Percentiles rank a stretch among this genome's conserved stretches.
Conservation (phyloP, 2,888 invertebrate species). For the Orchesella flavescens region DNA sequence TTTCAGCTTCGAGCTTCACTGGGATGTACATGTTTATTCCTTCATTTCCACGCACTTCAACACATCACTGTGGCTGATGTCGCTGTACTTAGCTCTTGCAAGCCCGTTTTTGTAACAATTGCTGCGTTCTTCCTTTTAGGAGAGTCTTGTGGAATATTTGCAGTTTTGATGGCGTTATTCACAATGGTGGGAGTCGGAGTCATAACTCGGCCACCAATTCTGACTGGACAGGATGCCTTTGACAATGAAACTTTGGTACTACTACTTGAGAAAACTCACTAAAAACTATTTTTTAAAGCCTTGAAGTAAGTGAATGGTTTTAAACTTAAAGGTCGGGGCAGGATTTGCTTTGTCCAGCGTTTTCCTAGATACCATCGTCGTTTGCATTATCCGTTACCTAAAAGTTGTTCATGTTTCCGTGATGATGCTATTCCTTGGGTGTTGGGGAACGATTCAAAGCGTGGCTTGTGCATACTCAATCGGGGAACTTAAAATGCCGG, state of each 20-base stretch:
- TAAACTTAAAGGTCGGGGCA: constrained; percentile 62
- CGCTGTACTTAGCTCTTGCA: constrained; percentile 39
- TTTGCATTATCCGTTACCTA: constrained; percentile 63
- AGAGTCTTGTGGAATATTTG: constrained; percentile 67
- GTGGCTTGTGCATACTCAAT: constrained; percentile 45
- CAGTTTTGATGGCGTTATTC: constrained; percentile 57
- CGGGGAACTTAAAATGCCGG: constrained; percentile 59
- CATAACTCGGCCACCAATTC: constrained; percentile 66
- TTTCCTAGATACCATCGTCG: constrained; percentile 59
- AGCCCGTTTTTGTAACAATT: constrained; percentile 61
- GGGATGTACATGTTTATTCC: constrained; percentile 60
- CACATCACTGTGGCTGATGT: constrained; percentile 66
- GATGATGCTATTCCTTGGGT: constrained; percentile 64
- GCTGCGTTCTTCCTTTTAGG: constrained; percentile 65
- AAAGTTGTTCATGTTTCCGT: constrained; percentile 64
- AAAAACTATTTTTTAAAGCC: no score
- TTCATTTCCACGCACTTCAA: constrained; percentile 62
- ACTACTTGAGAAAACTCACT: no score
- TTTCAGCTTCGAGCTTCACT: constrained; percentile 57
- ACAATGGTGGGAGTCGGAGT: constrained; percentile 67
- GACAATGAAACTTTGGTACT: constrained; percentile 66
- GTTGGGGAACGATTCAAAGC: constrained; percentile 56
- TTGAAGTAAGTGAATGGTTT: no score
- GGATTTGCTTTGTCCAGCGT: constrained; percentile 60
- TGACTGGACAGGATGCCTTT: constrained; percentile 65